Percentiles rank a stretch among this genome's conserved stretches.
These are phyloP conservation scores for Diorhabda carinulata DNA, from an alignment of 1,140 invertebrate genomes.

Conservation along the genomic window DNA sequence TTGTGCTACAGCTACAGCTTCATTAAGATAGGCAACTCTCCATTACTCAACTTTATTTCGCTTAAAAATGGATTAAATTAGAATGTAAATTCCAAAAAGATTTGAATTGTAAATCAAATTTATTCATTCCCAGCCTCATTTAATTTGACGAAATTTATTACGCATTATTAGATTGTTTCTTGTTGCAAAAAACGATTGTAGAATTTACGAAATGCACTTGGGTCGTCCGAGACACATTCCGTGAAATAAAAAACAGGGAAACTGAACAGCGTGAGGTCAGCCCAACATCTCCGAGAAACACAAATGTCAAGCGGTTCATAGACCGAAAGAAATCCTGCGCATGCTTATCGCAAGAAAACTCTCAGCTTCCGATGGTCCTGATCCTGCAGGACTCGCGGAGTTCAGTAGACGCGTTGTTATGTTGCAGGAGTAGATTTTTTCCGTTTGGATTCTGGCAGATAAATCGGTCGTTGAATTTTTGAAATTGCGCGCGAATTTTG, in stretches of 20 bases:
- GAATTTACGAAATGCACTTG: too few species aligned
- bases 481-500: background rate
- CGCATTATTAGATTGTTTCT: too few species aligned
- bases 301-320: background rate
- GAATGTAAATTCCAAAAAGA: too few species aligned
- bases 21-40: too few species aligned
- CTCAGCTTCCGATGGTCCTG: background rate
- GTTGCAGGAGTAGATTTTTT: background rate
- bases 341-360: constrained; percentile 2
- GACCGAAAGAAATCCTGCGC: background rate
- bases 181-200: too few species aligned
- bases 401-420: background rate
- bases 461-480: background rate
- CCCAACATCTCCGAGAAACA: constrained; percentile 1
- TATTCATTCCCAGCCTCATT: too few species aligned
- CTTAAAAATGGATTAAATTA: too few species aligned
- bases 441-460: background rate
- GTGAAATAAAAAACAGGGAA: background rate
- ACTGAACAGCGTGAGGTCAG: background rate
- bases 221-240: too few species aligned
- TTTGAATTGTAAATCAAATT: too few species aligned
- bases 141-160: too few species aligned
- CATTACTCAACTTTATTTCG: too few species aligned
- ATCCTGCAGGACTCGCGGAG: background rate
- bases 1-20: too few species aligned